These are phyloP conservation scores for Myiotriccus ornatus DNA, from an alignment of 2,797 vertebrate species.

Conservation along the genomic window DNA sequence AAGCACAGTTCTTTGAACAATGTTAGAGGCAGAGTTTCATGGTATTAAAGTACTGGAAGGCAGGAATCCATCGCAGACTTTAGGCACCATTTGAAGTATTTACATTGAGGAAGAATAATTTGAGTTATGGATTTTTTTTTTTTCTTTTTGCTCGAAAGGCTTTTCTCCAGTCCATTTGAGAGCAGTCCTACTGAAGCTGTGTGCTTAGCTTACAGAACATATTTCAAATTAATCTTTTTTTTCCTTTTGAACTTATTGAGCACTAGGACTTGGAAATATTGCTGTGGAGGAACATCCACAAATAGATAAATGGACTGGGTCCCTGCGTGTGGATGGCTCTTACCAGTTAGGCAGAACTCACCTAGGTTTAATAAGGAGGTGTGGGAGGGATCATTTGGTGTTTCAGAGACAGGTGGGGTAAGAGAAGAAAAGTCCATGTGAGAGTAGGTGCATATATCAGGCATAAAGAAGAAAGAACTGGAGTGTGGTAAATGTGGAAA, in stretches of 20 bases:
- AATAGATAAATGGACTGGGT: not conserved
- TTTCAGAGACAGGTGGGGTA: not conserved
- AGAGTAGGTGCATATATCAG: not conserved
- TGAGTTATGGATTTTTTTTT: not conserved
- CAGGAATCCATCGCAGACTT: not conserved
- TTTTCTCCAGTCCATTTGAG: not conserved
- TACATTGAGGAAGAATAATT: not conserved
- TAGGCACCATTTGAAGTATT: not conserved
- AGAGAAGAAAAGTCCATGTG: not conserved
- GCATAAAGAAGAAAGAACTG: not conserved
- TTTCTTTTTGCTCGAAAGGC: not conserved
- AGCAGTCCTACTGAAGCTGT: not conserved
- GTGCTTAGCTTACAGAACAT: not conserved
- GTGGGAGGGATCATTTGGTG: fast-evolving
- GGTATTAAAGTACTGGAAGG: not conserved
- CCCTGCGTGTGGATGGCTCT: not conserved
- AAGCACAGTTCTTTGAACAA: not conserved
- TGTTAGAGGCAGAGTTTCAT: not conserved
- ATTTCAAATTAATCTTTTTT: not conserved
- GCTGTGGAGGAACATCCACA: not conserved
- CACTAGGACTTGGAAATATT: not conserved
- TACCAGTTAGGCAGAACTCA: not conserved
- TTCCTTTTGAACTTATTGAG: not conserved
- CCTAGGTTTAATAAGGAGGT: not conserved
- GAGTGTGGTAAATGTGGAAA: not conserved